A percentile compares a stretch with the other conserved stretches of the same genome.
Evolutionary conservation across 1,140 invertebrate species (phyloP).

Genomic region (Lordiphosa mommai): DNA sequence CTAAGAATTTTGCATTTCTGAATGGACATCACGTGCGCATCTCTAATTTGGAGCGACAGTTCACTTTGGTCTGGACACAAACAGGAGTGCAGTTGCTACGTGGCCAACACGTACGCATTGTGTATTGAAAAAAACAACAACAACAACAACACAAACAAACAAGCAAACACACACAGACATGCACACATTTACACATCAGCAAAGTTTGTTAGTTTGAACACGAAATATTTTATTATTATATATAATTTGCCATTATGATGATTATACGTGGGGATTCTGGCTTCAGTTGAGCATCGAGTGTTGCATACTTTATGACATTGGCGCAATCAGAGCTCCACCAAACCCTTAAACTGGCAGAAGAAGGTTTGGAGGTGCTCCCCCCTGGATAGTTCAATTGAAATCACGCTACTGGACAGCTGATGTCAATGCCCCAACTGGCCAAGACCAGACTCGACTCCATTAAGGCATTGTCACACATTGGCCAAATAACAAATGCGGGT

Average conservation of each 20-base stretch:
- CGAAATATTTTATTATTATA: constrained; percentile 78
- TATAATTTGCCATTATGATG: constrained; percentile 77
- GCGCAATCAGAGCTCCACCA: constrained; percentile 49
- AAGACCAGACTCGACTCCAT: background rate
- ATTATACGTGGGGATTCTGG: constrained; percentile 60
- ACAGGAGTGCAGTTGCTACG: background rate
- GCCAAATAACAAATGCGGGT: too few relatives aligned
- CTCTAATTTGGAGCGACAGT: too few relatives aligned
- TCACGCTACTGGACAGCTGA: constrained; percentile 18
- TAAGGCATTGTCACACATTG: too few relatives aligned
- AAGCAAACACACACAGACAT: background rate
- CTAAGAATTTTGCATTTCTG: too few relatives aligned
- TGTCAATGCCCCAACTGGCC: background rate
- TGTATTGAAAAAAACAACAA: constrained; percentile 43
- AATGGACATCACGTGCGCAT: too few relatives aligned
- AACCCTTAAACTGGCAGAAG: constrained; percentile 3
- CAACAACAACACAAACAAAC: constrained; percentile 3
- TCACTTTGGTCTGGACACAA: too few relatives aligned
- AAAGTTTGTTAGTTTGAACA: constrained; percentile 70
- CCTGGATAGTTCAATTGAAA: constrained; percentile 35
- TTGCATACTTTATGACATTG: constrained; percentile 68
- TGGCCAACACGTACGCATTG: constrained; percentile 55
- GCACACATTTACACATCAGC: background rate
- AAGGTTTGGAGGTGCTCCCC: background rate
- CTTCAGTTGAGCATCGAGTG: constrained; percentile 48